Conservation (phyloP, 2,888 invertebrate species). For the Atethmia centrago region DNA sequence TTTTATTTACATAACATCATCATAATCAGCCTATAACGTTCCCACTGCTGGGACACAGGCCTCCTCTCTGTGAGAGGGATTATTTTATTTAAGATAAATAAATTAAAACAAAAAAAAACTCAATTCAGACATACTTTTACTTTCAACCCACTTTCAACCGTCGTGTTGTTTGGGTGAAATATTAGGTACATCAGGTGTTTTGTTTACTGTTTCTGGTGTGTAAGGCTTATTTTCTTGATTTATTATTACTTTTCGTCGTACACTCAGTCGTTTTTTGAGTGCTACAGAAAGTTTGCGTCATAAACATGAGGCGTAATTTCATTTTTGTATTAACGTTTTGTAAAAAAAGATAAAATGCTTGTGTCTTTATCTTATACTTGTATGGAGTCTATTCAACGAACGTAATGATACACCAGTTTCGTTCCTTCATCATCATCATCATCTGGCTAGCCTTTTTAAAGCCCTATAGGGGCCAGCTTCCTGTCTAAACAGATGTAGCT, state of each 20-base stretch:
- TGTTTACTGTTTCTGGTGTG: slow-evolving; percentile 39
- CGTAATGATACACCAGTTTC: not conserved
- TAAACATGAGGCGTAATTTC: slow-evolving; percentile 23
- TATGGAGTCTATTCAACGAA: not conserved
- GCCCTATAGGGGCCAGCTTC: not conserved
- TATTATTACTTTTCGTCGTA: slow-evolving; percentile 23
- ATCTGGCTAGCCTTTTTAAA: not conserved
- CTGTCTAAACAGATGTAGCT: too few relatives aligned
- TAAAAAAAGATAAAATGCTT: not conserved
- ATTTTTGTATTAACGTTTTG: not conserved
- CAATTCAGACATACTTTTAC: too few relatives aligned
- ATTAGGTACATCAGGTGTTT: slow-evolving; percentile 46
- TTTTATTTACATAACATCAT: too few relatives aligned
- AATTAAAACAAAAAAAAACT: slow-evolving; percentile 5
- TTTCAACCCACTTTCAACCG: slow-evolving; percentile 9
- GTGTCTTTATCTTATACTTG: not conserved
- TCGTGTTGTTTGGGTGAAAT: slow-evolving; percentile 38
- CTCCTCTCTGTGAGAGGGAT: too few relatives aligned
- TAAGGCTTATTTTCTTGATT: slow-evolving; percentile 37
- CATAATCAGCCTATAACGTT: too few relatives aligned
- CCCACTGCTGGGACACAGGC: too few relatives aligned
- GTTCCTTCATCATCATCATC: too few relatives aligned
- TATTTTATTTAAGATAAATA: slow-evolving; percentile 38
- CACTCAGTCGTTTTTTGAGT: slow-evolving; percentile 12
- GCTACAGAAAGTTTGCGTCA: slow-evolving; percentile 9